Base-by-base conservation (phyloP, 2,797 vertebrate species). In the Semotilus atromaculatus region DNA sequence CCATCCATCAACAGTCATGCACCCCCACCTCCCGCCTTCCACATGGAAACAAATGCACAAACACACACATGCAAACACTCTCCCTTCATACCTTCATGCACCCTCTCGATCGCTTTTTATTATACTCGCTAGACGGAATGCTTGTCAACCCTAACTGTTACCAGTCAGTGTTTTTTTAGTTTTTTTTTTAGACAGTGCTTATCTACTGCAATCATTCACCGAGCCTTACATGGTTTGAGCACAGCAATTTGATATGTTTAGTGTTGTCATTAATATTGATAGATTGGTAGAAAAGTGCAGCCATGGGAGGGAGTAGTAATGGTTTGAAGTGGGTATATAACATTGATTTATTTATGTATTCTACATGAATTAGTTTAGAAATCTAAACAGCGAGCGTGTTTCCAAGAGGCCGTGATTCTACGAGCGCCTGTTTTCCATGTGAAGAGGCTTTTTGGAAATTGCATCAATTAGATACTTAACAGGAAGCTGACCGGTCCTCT, bases 331-430 rank as follows among this genome's bases (percentile, higher is more conserved):
- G 93, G 92, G 91, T 93, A 92, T 94, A 91, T 94, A 93, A 91
- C 92, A 81, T 90, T 94, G 94, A 95, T 96, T 95, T 95, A 95
- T 95, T 95, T 95, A 95, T 95, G 94, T 95, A 95, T 96, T 95
- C 94, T 91, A 92, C 94, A 93, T 94, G 93, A 95, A 96, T 95
- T 94, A 95, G 93, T 93, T 93, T 94, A 91, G 92, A 93, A 94
- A 94, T 94, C 94, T 94, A 95, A 95, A 95, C 95, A 95, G 92
- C 88, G 94, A 93, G 94, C 92, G 89, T 92, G 93, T 93, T 94
- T 91, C 91, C 76, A 82, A 91, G 92, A 90, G 90, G 91, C 90
- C 83, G 70, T 88, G 93, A 94, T 95, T 93, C 81, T 83, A 88
- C 86, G 85, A 48, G 90, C 88, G 86, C 91, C 93, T 94, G 92